Evolutionary conservation across 2,888 invertebrate genomes (phyloP).

Genomic region (Tiliacea citrago): DNA sequence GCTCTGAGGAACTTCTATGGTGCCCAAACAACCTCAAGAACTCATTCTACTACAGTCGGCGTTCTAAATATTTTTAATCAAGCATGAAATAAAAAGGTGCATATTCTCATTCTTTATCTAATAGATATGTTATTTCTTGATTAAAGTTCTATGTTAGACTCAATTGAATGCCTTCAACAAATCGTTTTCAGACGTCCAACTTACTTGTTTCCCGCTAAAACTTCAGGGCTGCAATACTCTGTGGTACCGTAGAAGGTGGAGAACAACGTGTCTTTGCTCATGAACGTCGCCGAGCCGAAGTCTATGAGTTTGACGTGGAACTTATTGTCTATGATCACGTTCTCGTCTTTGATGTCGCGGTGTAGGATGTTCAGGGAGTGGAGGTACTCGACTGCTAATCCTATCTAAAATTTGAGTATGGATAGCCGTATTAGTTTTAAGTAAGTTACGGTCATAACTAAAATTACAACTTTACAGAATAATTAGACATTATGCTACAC

Average conservation of each 20-base stretch:
- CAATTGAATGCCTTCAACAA: slow-evolving; percentile 15
- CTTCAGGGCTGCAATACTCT: slow-evolving; percentile 94
- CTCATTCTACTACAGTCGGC: fast-evolving
- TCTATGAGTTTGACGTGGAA: slow-evolving; percentile 94
- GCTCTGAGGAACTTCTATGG: slow-evolving; percentile 3
- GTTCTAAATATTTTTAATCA: not conserved
- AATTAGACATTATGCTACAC: no score
- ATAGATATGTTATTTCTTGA: not conserved
- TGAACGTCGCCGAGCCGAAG: slow-evolving; percentile 94
- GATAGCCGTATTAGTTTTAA: no score
- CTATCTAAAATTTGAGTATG: slow-evolving; percentile 87
- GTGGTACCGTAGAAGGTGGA: slow-evolving; percentile 94
- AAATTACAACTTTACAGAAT: no score
- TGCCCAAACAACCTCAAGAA: not conserved
- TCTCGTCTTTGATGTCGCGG: slow-evolving; percentile 94
- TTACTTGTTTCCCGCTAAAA: slow-evolving; percentile 92
- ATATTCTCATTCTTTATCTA: not conserved
- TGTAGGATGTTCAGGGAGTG: slow-evolving; percentile 93
- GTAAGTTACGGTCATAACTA: no score
- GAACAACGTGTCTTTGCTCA: slow-evolving; percentile 92
- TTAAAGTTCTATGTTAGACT: not conserved
- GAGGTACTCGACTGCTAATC: slow-evolving; percentile 93
- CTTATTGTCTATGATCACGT: slow-evolving; percentile 93
- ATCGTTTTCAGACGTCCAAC: slow-evolving; percentile 56
- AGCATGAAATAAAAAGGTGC: not conserved